A percentile compares a stretch with the other conserved stretches of the same genome.
phyloP scores from a whole-genome alignment of 2,113 vertebrate genomes.

The Solea solea region DNA sequence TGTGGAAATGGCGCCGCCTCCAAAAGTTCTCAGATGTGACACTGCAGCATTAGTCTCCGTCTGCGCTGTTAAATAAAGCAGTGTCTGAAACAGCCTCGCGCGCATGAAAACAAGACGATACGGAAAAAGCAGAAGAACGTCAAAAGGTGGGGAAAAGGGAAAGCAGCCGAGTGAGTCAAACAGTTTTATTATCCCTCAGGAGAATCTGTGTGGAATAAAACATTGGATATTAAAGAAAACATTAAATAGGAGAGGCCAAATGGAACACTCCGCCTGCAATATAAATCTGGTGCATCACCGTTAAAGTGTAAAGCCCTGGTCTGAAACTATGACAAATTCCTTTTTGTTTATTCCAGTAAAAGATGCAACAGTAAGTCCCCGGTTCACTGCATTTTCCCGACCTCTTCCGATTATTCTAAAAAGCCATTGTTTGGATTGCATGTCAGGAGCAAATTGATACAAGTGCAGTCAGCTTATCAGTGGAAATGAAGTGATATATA shows the following conservation, averaged over 20 bases:
- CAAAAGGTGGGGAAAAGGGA: too few species aligned
- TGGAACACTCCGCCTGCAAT: conserved; percentile 26
- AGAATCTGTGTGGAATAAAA: conserved; percentile 10
- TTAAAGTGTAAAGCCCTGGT: conserved; percentile 20
- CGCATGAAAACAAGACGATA: background rate
- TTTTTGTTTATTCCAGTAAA: background rate
- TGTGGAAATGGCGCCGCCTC: conserved; percentile 12
- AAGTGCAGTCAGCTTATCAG: background rate
- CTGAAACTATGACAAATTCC: conserved; percentile 1
- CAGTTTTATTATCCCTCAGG: too few species aligned
- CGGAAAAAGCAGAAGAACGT: background rate
- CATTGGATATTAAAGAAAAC: conserved; percentile 14
- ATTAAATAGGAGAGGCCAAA: conserved; percentile 27
- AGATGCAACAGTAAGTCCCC: background rate
- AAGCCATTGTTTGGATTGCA: conserved; percentile 1
- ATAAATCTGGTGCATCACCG: conserved; percentile 23
- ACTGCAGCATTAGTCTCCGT: conserved; percentile 6
- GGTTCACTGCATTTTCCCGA: background rate
- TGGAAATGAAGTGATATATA: background rate
- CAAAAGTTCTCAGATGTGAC: conserved; percentile 22
- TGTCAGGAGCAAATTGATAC: background rate
- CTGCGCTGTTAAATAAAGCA: conserved; percentile 21
- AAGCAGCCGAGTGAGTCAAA: too few species aligned
- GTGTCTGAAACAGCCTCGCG: background rate
- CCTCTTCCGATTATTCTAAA: background rate